Percentiles rank a stretch among this genome's conserved stretches.
Evolutionary conservation across 30 jellyfish, hydroid and myxozoan genomes (phyloP).

Genomic region (Pelagia noctiluca): DNA sequence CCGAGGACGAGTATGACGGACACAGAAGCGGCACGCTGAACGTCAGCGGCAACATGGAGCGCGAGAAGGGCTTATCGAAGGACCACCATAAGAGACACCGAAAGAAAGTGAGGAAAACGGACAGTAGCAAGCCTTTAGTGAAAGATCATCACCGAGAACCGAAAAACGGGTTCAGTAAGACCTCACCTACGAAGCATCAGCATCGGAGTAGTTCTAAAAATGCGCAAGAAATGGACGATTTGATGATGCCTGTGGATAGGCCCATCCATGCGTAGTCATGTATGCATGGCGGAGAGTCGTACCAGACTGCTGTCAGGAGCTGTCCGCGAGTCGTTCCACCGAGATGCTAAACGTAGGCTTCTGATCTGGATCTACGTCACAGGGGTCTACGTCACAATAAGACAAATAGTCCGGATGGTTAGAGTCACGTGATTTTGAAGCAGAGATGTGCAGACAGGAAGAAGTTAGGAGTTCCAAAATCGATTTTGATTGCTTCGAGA

Average conservation of each 20-base stretch:
- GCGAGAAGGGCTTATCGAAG: background rate
- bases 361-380: no score
- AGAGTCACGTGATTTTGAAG: no score
- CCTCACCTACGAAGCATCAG: conserved; percentile 3
- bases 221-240: conserved; percentile 62
- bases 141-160: conserved; percentile 28
- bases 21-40: conserved; percentile 40
- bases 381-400: no score
- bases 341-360: no score
- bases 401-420: no score
- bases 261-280: background rate
- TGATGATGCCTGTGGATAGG: conserved; percentile 9
- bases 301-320: no score
- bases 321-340: no score
- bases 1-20: conserved; percentile 63
- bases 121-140: conserved; percentile 52
- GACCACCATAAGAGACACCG: background rate
- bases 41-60: conserved; percentile 18
- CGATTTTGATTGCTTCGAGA: no score
- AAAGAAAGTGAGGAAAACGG: conserved; percentile 12
- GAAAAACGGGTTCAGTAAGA: conserved; percentile 39
- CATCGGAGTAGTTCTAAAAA: conserved; percentile 2
- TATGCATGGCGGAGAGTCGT: no score
- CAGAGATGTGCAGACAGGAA: no score
- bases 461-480: no score